Conservation (phyloP, 2,888 invertebrate species). For the Netelia fuscicornis region DNA sequence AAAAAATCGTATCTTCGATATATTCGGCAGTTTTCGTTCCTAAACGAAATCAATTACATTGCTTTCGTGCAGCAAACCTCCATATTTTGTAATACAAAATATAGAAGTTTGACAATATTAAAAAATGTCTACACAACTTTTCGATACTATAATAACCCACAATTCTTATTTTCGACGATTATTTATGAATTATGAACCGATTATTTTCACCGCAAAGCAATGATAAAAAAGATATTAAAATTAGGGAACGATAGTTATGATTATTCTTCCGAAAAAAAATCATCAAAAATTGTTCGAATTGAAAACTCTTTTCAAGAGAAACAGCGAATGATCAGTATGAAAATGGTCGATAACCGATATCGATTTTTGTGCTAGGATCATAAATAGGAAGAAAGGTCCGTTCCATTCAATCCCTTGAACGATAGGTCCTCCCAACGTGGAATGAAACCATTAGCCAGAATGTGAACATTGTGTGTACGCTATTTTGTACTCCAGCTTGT, state of each 20-base stretch:
- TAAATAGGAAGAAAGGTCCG: neutral
- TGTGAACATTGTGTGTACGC: constrained; percentile 51
- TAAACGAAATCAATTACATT: neutral
- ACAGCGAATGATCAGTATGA: constrained; percentile 10
- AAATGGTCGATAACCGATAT: neutral
- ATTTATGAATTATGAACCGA: too few relatives aligned
- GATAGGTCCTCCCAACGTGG: constrained; percentile 22
- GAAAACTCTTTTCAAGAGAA: neutral
- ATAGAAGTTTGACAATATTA: too few relatives aligned
- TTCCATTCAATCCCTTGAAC: constrained; percentile 35
- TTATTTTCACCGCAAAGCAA: too few relatives aligned
- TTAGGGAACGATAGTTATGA: too few relatives aligned
- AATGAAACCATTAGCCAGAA: constrained; percentile 56
- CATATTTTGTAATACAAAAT: neutral
- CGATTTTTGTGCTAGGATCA: neutral
- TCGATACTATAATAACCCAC: too few relatives aligned
- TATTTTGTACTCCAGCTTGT: constrained; percentile 43
- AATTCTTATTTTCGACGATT: too few relatives aligned
- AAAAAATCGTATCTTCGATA: neutral
- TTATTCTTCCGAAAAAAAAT: neutral
- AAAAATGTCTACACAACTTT: too few relatives aligned
- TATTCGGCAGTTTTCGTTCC: neutral
- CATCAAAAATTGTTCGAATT: constrained; percentile 6
- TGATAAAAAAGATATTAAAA: too few relatives aligned
- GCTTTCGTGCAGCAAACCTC: too few relatives aligned